A percentile compares a stretch with the other conserved stretches of the same genome.
Conservation (phyloP, 2,113 vertebrate species). For the Onychostoma macrolepis region DNA sequence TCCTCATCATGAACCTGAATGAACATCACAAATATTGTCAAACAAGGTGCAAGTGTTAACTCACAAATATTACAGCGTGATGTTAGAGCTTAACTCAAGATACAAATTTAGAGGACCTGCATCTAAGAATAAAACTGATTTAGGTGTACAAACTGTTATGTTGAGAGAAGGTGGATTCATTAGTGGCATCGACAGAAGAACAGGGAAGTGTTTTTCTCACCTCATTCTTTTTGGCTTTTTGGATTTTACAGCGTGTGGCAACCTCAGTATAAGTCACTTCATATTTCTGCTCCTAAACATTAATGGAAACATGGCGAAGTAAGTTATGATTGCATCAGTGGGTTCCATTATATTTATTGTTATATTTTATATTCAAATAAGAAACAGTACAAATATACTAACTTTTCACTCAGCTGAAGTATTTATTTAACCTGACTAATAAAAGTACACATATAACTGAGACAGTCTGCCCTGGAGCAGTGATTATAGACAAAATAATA, state of each 20-base stretch:
- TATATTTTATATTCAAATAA: not conserved
- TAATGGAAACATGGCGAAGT: not conserved
- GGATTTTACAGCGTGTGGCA: not conserved
- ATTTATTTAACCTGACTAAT: no score
- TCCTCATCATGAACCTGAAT: not conserved
- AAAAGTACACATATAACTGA: no score
- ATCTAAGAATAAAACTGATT: not conserved
- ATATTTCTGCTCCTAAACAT: not conserved
- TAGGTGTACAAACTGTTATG: not conserved
- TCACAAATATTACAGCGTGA: not conserved
- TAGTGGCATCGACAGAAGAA: not conserved
- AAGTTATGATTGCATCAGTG: not conserved
- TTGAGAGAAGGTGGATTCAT: not conserved
- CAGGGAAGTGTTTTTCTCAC: not conserved
- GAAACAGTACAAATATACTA: not conserved
- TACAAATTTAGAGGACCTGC: not conserved
- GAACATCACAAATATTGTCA: not conserved
- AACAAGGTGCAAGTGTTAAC: not conserved
- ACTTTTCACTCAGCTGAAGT: not conserved
- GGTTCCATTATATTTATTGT: not conserved
- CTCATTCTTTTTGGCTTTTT: not conserved
- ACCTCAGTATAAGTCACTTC: conserved; percentile 12
- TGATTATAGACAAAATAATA: not conserved
- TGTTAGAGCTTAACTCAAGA: not conserved
- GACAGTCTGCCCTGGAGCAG: not conserved